Conservation (phyloP, 2,888 invertebrate species). For the Tinea trinotella region DNA sequence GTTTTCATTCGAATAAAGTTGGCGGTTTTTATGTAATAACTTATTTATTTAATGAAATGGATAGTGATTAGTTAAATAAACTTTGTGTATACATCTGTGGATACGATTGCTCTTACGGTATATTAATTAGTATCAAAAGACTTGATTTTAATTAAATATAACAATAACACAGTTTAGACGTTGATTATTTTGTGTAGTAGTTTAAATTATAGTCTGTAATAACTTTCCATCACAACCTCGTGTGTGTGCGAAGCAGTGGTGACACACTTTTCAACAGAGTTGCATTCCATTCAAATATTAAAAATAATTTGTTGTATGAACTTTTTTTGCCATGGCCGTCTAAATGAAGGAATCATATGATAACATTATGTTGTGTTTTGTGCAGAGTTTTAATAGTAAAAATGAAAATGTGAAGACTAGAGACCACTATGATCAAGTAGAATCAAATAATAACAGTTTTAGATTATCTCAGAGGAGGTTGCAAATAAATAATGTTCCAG, state of each 20-base stretch:
- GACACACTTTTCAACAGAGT: not conserved
- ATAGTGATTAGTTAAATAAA: not conserved
- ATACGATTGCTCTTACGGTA: not conserved
- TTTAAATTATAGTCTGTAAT: not conserved
- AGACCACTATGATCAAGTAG: slow-evolving; percentile 43
- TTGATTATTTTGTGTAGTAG: not conserved
- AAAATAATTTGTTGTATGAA: not conserved
- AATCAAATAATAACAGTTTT: slow-evolving; percentile 42
- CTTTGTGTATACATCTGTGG: not conserved
- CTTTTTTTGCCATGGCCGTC: slow-evolving; percentile 40
- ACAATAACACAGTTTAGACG: not conserved
- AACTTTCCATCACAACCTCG: slow-evolving; percentile 3
- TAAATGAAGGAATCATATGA: slow-evolving; percentile 67
- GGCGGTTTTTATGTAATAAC: not conserved
- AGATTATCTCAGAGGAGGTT: slow-evolving; percentile 28
- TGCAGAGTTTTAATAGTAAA: slow-evolving; percentile 72
- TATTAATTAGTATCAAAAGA: not conserved
- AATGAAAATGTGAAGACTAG: slow-evolving; percentile 44
- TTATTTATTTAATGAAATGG: not conserved
- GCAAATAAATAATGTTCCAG: slow-evolving; percentile 33
- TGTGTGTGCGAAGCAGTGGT: not conserved
- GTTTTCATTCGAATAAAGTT: not conserved
- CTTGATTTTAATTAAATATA: not conserved
- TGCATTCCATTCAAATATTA: slow-evolving; percentile 1
- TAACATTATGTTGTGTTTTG: slow-evolving; percentile 79